Base-by-base conservation (phyloP, 2,888 invertebrate species). In the Napeogenes inachia region DNA sequence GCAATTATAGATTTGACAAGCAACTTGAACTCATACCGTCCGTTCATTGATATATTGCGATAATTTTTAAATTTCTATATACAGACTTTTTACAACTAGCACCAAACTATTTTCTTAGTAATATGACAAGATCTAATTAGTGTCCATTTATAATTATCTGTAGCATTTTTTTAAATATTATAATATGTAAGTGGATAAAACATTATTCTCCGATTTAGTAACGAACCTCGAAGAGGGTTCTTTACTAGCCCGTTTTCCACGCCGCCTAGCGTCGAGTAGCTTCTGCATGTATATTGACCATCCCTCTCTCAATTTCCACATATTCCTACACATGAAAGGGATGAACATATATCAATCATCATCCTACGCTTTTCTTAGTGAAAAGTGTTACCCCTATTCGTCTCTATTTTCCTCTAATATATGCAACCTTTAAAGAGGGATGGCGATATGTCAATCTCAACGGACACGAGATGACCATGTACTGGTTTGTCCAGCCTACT, bases 261-360 rank as follows among this genome's bases (percentile, higher is more conserved):
- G 89, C 89, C 87, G 79, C 80, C 90, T 89, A 81, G 84, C 80
- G 90, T 77, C 78, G 87, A 89, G 87, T 90, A 89, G 90, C 85
- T 74, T 68, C 70, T 70, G 67, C 76, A 76, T 12, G 42, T 73
- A 79, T 75, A 67, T 70, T 71, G 76, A 81, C 86, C 82, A 79
- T 89, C 88, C 85, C 86, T 87, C 82, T 88, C 84, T 77, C 78
- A 73, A 78, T 77, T 76, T 81, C 79, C 79, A 84, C 84, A 79
- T 81, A 80, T 74, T 73, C 83, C 78, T 86, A 89, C 85, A 87
- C 80, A 84, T 79, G 89, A 90, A 81, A 73, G 88, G 82, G 90
- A 90, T 81, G 78, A 82, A 75, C 82, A 75, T 85, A 86, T 70
- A 82, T 83, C 75, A 80, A 79, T 78, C 81, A 82, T 81, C 78